phyloP scores from a whole-genome alignment of 2,113 vertebrate genomes.

The Rafetus swinhoei region DNA sequence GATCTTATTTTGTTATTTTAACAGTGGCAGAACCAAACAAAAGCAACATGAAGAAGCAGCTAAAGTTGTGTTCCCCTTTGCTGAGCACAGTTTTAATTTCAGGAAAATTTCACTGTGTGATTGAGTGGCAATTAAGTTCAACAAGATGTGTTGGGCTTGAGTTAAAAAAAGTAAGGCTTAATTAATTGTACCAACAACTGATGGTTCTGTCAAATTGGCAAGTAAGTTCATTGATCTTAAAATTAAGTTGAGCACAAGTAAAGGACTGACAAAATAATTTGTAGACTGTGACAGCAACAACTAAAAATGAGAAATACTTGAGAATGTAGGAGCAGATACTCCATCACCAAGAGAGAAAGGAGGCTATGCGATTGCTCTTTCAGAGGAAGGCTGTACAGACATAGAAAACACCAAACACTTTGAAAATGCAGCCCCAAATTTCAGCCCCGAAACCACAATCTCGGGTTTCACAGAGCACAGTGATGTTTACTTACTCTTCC shows the following conservation, averaged over 20 bases:
- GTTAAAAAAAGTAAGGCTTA: conserved; percentile 65
- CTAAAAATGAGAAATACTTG: not conserved
- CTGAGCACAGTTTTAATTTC: conserved; percentile 59
- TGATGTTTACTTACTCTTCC: not conserved
- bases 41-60: conserved; percentile 13
- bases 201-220: conserved; percentile 62
- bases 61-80: conserved; percentile 39
- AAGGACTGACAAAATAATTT: conserved; percentile 60
- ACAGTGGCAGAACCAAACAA: not conserved
- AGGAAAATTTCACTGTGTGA: conserved; percentile 65
- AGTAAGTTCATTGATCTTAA: conserved; percentile 73
- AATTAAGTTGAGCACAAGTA: conserved; percentile 60
- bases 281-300: not conserved
- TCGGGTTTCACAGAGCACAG: not conserved
- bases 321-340: not conserved
- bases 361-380: not conserved
- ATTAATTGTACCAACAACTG: conserved; percentile 72
- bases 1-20: conserved; percentile 23
- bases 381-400: conserved; percentile 4
- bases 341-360: conserved; percentile 1
- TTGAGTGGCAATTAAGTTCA: conserved; percentile 58
- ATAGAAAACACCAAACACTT: not conserved
- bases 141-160: conserved; percentile 24
- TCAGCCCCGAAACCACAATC: not conserved
- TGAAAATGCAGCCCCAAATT: not conserved